A percentile compares a stretch with the other conserved stretches of the same genome.
phyloP scores from a whole-genome alignment of 2,113 vertebrate species.

The Halichoeres trimaculatus region DNA sequence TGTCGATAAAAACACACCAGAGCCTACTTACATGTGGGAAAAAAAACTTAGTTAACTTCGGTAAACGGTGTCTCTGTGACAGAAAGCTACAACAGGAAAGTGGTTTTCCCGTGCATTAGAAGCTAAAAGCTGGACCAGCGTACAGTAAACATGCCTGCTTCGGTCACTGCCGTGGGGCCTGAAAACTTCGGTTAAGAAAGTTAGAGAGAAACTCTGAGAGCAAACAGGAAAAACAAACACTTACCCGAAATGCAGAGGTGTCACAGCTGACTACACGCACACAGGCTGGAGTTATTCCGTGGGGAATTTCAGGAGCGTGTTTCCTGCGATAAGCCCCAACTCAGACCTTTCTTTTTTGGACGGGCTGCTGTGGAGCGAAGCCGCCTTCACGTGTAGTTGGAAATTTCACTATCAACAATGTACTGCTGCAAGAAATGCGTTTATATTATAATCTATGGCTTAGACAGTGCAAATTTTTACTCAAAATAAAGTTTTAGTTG shows the following conservation, averaged over 20 bases:
- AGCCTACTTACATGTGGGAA: rapidly evolving
- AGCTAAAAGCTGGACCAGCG: slow-evolving; percentile 25
- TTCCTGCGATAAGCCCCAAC: slow-evolving; percentile 46
- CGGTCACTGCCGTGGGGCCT: slow-evolving; percentile 36
- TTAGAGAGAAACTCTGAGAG: not conserved
- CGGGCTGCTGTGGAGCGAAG: not conserved
- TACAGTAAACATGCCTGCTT: slow-evolving; percentile 59
- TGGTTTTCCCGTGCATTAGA: slow-evolving; percentile 29
- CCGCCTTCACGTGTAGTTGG: slow-evolving; percentile 36
- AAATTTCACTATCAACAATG: not conserved
- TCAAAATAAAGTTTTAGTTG: too few species aligned
- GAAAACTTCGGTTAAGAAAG: slow-evolving; percentile 41
- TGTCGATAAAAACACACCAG: not conserved
- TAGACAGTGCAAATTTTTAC: too few species aligned
- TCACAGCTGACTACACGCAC: slow-evolving; percentile 34
- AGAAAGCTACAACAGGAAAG: not conserved
- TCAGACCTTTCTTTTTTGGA: not conserved
- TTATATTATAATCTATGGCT: too few species aligned
- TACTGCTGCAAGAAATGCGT: not conserved
- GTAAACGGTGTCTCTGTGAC: not conserved
- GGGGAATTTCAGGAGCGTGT: slow-evolving; percentile 29
- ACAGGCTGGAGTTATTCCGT: not conserved
- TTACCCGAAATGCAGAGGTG: slow-evolving; percentile 48
- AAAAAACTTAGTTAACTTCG: not conserved
- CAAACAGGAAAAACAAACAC: slow-evolving; percentile 28